Percentiles rank a stretch among this genome's conserved stretches.
phyloP scores from a whole-genome alignment of 2,113 vertebrate species.

The Pterocles orientalis region DNA sequence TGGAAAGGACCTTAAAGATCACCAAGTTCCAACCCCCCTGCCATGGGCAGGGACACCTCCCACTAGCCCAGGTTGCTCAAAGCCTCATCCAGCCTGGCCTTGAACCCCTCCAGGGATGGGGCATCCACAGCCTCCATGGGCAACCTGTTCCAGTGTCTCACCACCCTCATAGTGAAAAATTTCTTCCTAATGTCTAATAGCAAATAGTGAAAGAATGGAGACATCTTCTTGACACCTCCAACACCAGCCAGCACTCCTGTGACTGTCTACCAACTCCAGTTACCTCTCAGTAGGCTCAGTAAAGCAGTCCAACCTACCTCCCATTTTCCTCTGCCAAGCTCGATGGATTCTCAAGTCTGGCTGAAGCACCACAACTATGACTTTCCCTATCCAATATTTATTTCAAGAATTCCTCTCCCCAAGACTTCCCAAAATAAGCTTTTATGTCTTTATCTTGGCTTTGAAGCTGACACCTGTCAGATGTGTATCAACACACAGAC shows the following conservation, averaged over 20 bases:
- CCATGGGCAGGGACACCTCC: no score
- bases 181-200: neutral
- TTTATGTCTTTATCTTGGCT: neutral
- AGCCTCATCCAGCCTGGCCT: no score
- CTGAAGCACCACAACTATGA: neutral
- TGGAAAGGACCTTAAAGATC: no score
- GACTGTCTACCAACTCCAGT: neutral
- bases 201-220: neutral
- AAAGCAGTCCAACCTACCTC: neutral
- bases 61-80: no score
- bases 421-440: neutral
- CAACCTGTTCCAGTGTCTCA: no score
- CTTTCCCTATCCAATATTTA: neutral
- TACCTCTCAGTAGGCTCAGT: neutral
- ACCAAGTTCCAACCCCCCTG: no score
- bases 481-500: neutral
- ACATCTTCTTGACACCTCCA: neutral
- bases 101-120: no score
- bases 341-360: neutral
- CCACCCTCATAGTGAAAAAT: no score
- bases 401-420: neutral
- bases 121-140: no score
- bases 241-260: neutral
- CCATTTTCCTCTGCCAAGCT: neutral
- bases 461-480: slow-evolving; percentile 3